A percentile compares a stretch with the other conserved stretches of the same genome.
phyloP scores from a whole-genome alignment of 1,140 invertebrate species.

The Aphidius ervi region DNA sequence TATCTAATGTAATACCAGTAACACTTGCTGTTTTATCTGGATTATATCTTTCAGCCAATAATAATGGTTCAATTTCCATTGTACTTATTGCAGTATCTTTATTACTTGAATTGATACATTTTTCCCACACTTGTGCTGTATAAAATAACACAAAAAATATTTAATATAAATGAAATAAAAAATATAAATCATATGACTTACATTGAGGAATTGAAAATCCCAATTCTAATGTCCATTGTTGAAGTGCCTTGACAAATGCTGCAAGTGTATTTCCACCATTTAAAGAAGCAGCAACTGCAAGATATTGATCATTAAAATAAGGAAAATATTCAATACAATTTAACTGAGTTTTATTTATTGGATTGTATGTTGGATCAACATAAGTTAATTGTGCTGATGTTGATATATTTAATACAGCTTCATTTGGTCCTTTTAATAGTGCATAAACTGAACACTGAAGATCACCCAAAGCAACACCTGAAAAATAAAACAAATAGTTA shows the following conservation, averaged over 20 bases:
- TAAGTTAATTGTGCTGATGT: constrained; percentile 83
- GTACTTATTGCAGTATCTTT: constrained; percentile 54
- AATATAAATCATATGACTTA: constrained; percentile 33
- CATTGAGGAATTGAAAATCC: constrained; percentile 72
- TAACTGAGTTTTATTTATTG: constrained; percentile 18
- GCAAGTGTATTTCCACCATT: constrained; percentile 86
- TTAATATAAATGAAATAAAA: neutral
- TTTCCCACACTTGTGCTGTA: constrained; percentile 74
- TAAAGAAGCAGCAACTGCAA: constrained; percentile 80
- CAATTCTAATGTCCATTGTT: constrained; percentile 75
- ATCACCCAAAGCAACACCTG: constrained; percentile 71
- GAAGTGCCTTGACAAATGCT: constrained; percentile 76
- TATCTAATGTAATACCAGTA: constrained; percentile 66
- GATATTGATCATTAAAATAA: constrained; percentile 70
- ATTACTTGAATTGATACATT: constrained; percentile 61
- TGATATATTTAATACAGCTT: constrained; percentile 81
- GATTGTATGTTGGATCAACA: constrained; percentile 48
- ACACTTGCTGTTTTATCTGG: constrained; percentile 66
- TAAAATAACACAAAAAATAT: constrained; percentile 22
- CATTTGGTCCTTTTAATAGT: constrained; percentile 62
- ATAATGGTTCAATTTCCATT: constrained; percentile 64
- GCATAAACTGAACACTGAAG: constrained; percentile 80
- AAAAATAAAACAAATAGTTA: too few relatives aligned
- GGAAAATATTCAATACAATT: constrained; percentile 68
- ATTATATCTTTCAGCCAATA: constrained; percentile 75